Evolutionary conservation across 1,140 invertebrate genomes (phyloP).

Genomic region (Caenorhabditis inopinata): DNA sequence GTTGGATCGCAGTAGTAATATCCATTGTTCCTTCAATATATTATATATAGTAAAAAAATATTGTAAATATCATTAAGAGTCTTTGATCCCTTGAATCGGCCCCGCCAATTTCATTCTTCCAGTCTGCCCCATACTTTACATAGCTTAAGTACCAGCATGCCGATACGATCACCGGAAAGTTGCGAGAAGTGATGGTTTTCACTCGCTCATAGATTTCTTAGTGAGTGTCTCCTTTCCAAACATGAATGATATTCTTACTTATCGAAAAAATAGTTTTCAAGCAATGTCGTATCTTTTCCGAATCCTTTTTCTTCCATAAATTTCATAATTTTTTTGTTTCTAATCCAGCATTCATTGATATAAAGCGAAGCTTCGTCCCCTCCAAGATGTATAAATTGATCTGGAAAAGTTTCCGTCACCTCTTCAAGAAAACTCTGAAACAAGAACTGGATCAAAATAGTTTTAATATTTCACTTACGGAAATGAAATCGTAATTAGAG

Average conservation of each 20-base stretch:
- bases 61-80: no score
- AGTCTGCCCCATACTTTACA: conserved; percentile 59
- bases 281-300: conserved; percentile 46
- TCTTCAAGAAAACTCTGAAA: conserved; percentile 74
- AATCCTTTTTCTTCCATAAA: conserved; percentile 60
- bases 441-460: no score
- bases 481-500: conserved; percentile 74
- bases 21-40: neutral
- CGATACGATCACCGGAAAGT: conserved; percentile 65
- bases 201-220: conserved; percentile 63
- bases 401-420: conserved; percentile 74
- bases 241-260: conserved; percentile 64
- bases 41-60: neutral
- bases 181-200: conserved; percentile 72
- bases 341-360: conserved; percentile 76
- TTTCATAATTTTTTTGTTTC: conserved; percentile 54
- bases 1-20: conserved; percentile 79
- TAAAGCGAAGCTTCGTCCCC: conserved; percentile 83
- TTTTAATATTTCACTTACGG: neutral
- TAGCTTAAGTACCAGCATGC: conserved; percentile 67
- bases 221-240: conserved; percentile 67
- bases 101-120: conserved; percentile 65
- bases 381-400: conserved; percentile 80
- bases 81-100: conserved; percentile 55
- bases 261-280: conserved; percentile 54